Evolutionary conservation across 2,888 invertebrate genomes (phyloP), one percentile per base, ranked within the genome.

Genomic region (Pseudococcus longispinus): DNA sequence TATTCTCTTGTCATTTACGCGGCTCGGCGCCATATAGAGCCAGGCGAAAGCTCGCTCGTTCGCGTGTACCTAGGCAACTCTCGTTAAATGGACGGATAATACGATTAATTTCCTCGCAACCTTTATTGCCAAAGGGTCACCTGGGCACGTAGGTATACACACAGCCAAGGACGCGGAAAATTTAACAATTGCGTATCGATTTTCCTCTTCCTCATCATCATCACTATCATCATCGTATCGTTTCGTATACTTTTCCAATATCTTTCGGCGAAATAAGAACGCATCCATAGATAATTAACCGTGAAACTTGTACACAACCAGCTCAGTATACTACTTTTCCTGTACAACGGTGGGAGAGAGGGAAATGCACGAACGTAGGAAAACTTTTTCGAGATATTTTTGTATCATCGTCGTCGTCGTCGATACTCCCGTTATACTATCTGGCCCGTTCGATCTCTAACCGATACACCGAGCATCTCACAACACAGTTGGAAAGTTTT

Each of bases 401-500:
- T 70, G 15, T 29, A 70, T 70, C 70, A 70, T 15, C 13, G 29
- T 70, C 70, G 26, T 70, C 70, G 26, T 65, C 70, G 70, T 70
- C 77, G 42, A 80, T 42, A 42, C 42, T 37, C 5, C 74, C 6
- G 29, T 37, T 15, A 11, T 42, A 42, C 42, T 80, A 80, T 80
- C 77, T 20, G 20, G 42, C 42, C 8, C 20, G 42, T 80, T 80
- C 77, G 77, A 80, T 80, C 77, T 80, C 42, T 15, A 80, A 60
- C 60, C 60, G 60, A 60, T 60, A 60, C 23, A 60, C 23, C 20
- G 20, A 60, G n/a, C n/a, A 20, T 2, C 77, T 26, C 11, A 42
- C 26, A 74, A 11, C 32, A 29, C 29, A 29, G 77, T 37, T 80
- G 15, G 20, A 80, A 80, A 80, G 77, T 80, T 80, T 80, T 80